phyloP scores from a whole-genome alignment of 64 coral and sea anemone genomes.

The Porites australiensis region DNA sequence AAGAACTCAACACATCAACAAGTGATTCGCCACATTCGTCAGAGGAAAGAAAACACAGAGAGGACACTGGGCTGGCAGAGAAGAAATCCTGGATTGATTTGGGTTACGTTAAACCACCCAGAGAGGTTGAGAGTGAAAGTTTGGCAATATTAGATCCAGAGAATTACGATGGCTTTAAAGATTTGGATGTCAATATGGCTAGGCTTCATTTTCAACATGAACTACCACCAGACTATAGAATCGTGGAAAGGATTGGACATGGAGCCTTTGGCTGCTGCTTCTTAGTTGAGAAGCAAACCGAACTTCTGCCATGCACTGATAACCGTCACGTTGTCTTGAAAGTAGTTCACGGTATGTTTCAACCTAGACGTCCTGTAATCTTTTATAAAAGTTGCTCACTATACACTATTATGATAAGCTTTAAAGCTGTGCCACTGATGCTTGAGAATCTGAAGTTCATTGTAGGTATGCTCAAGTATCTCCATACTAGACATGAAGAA shows the following conservation, averaged over 20 bases:
- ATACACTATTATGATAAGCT: slow-evolving; percentile 5
- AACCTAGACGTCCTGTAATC: not conserved
- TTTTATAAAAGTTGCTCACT: slow-evolving; percentile 2
- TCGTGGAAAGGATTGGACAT: not conserved
- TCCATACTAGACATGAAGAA: not conserved
- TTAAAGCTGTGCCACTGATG: slow-evolving; percentile 2
- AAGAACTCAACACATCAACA: too few relatives aligned
- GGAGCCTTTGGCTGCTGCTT: slow-evolving; percentile 24
- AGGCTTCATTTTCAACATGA: slow-evolving; percentile 17
- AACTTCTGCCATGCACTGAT: not conserved
- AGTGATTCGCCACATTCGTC: too few relatives aligned
- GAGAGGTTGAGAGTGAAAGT: not conserved
- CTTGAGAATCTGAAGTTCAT: slow-evolving; percentile 16
- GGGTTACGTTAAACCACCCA: not conserved
- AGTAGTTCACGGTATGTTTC: not conserved
- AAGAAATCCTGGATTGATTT: not conserved
- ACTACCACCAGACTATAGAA: slow-evolving; percentile 5
- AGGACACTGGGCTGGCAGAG: not conserved
- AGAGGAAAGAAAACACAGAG: too few relatives aligned
- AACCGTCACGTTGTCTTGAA: not conserved
- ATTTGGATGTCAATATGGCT: slow-evolving; percentile 32
- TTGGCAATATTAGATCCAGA: not conserved
- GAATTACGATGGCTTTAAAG: slow-evolving; percentile 15
- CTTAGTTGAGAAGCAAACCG: slow-evolving; percentile 3
- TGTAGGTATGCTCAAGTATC: not conserved